A percentile compares a stretch with the other conserved stretches of the same genome.
Evolutionary conservation across 1,140 invertebrate species (phyloP).

Genomic region (Drosophila kikkawai): DNA sequence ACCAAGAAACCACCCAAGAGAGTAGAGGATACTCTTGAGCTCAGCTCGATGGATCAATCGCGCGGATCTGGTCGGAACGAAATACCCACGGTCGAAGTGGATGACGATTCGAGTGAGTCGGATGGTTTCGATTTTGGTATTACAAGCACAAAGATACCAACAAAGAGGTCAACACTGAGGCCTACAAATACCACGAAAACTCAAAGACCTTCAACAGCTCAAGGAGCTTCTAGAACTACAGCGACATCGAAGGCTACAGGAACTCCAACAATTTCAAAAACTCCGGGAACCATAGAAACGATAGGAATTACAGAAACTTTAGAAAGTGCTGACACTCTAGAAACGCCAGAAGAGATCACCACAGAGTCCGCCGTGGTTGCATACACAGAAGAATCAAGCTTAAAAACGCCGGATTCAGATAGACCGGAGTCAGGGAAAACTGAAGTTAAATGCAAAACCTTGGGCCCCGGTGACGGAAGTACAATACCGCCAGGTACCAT

Average conservation of each 20-base stretch:
- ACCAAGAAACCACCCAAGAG: background rate
- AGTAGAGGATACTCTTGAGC: slow-evolving; percentile 15
- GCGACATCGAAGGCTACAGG: background rate
- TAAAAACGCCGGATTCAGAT: no score
- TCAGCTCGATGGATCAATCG: slow-evolving; percentile 28
- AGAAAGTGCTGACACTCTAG: background rate
- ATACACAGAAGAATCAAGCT: background rate
- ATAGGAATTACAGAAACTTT: background rate
- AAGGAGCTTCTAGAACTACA: background rate
- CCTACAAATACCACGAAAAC: background rate
- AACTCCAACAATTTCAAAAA: background rate
- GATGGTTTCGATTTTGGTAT: background rate
- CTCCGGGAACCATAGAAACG: background rate
- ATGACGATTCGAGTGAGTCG: background rate
- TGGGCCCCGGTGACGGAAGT: no score
- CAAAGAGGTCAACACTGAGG: background rate
- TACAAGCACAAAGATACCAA: background rate
- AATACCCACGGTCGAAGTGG: background rate
- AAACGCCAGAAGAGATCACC: slow-evolving; percentile 2
- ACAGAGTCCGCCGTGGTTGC: background rate
- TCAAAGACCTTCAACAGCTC: background rate
- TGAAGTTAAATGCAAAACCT: background rate
- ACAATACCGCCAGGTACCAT: background rate
- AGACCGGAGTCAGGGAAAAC: background rate
- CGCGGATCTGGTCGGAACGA: background rate